Conservation (phyloP, 1,140 invertebrate species). For the Camponotus pennsylvanicus region DNA sequence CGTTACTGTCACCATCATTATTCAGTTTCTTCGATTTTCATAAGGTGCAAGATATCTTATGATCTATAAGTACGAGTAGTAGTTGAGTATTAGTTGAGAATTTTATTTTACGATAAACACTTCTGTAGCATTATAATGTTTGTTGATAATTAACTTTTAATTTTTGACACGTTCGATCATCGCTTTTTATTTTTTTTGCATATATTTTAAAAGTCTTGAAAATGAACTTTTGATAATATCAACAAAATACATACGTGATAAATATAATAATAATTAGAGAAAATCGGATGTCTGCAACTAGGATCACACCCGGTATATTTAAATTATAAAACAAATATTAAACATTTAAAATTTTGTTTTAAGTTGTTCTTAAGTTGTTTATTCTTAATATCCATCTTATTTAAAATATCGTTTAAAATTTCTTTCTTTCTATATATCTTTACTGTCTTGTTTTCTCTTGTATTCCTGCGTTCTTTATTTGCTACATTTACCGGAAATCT, state of each 20-base stretch:
- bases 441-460: slow-evolving; percentile 4
- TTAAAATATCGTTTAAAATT: slow-evolving; percentile 2
- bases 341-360: not conserved
- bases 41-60: not conserved
- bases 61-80: not conserved
- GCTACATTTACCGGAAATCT: slow-evolving; percentile 29
- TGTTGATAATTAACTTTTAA: not conserved
- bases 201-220: not conserved
- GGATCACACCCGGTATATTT: not conserved
- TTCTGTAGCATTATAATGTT: not conserved
- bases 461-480: slow-evolving; percentile 24
- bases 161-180: not conserved
- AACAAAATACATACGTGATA: not conserved
- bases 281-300: not conserved
- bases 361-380: slow-evolving; percentile 17
- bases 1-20: slow-evolving; percentile 1
- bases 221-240: not conserved
- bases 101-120: not conserved
- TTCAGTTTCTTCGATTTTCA: slow-evolving; percentile 12
- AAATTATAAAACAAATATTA: not conserved
- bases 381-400: not conserved
- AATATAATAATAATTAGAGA: not conserved
- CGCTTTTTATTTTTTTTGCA: not conserved
- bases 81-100: not conserved
- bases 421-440: not conserved